Evolutionary conservation across 2,797 vertebrate genomes (phyloP), one percentile per base, ranked within the genome.

Genomic region (Craterocephalus amniculus): DNA sequence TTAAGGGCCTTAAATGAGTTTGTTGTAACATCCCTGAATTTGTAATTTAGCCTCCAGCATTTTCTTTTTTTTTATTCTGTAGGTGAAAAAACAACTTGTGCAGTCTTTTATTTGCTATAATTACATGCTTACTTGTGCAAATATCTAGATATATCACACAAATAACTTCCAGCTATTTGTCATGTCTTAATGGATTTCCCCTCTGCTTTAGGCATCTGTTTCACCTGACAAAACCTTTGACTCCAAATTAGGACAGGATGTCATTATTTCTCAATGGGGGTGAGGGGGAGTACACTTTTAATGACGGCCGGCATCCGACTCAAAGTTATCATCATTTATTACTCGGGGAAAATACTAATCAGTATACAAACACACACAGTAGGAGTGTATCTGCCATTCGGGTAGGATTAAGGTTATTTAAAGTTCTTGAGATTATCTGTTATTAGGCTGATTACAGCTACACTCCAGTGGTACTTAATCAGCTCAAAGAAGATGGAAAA

Each of bases 381-480:
- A 20, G 60, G 35, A 68, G 71, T 60, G 63, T 79, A 78, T 80
- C 74, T 72, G 68, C 84, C 79, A 90, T 83, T 85, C 87, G 24
- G 36, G 54, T 7, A 2, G 74, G 78, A 84, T 86, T 85, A 82
- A 81, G 83, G 81, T 80, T 29, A 74, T 80, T 84, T 65, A 77
- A 73, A 79, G 76, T 79, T 78, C 71, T 75, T 75, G 27, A 85
- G 72, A 83, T 84, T 71, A 87, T 87, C 73, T 82, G 64, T 81
- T 78, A 84, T 86, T 79, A 80, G 32, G 65, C 63, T 62, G 83
- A 84, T 84, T 79, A 78, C 32, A 64, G 56, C 38, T 69, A 68
- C 72, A 76, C 75, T 79, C 66, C 75, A 79, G 70, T 34, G 74
- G 63, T 58, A 83, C 58, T 61, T 63, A 67, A 79, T 74, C 78